A percentile compares a stretch with the other conserved stretches of the same genome.
phyloP scores from a whole-genome alignment of 1,140 invertebrate species.

The Drosophila eugracilis region DNA sequence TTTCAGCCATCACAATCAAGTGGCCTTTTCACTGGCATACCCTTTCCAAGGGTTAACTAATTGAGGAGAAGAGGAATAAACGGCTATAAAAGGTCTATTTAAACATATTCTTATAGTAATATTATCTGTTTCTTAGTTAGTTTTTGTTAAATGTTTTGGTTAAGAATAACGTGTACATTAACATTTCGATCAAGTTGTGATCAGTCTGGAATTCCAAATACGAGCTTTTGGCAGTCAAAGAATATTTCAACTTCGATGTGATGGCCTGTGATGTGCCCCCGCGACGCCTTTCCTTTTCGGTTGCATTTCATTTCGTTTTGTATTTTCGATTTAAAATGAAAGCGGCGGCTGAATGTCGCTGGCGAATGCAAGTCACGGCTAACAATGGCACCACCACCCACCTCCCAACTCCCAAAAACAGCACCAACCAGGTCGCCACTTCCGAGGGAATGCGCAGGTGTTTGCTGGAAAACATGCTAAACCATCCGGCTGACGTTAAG shows the following conservation, averaged over 20 bases:
- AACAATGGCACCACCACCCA: conserved; percentile 1
- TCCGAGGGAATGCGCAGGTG: conserved; percentile 73
- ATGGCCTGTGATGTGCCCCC: background rate
- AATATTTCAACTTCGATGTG: background rate
- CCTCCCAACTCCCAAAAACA: conserved; percentile 1
- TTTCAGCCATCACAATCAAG: conserved; percentile 66
- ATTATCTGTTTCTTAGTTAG: too few species aligned
- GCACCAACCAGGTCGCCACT: conserved; percentile 2
- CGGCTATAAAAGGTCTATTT: background rate
- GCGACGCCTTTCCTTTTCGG: background rate
- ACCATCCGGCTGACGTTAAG: conserved; percentile 67
- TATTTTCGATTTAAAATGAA: conserved; percentile 79
- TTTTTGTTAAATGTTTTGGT: too few species aligned
- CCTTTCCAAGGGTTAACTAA: background rate
- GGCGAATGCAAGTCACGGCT: conserved; percentile 65
- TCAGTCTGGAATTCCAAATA: background rate
- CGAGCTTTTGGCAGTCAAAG: background rate
- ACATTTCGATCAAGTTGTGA: too few species aligned
- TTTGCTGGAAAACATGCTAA: conserved; percentile 67
- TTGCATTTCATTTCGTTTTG: conserved; percentile 63
- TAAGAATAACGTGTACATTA: too few species aligned
- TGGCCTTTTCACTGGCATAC: conserved; percentile 37
- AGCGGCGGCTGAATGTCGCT: conserved; percentile 30
- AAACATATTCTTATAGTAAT: background rate
- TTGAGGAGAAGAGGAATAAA: background rate